These are phyloP conservation scores for Tonatia bakeri DNA, from an alignment of 2,113 vertebrate species.

Conservation along the genomic window DNA sequence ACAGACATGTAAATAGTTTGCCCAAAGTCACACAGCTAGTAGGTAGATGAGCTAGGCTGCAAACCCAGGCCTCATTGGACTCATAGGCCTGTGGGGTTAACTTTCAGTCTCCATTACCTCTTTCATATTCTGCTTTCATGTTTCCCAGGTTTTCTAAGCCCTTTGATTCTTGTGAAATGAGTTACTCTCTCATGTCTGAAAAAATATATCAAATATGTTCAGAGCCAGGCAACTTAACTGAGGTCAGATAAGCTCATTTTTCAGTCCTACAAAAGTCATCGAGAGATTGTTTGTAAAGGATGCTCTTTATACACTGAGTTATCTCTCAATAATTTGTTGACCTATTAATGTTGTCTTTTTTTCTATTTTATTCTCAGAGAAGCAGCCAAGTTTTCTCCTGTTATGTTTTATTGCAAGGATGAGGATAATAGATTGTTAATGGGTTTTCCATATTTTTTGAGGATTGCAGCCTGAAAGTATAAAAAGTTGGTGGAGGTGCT, in stretches of 20 bases:
- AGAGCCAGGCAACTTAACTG: not conserved
- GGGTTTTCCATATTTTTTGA: constrained; percentile 15
- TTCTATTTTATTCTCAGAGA: constrained; percentile 51
- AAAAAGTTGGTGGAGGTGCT: not conserved
- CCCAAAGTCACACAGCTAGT: not conserved
- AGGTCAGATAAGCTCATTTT: constrained; percentile 60
- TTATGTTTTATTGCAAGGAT: not conserved
- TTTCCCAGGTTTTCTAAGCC: constrained; percentile 11
- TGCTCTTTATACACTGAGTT: constrained; percentile 63
- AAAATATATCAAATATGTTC: constrained; percentile 50
- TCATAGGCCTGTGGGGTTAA: not conserved
- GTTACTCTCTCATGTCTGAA: constrained; percentile 36
- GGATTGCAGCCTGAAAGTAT: not conserved
- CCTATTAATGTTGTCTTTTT: constrained; percentile 40
- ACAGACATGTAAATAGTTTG: not conserved
- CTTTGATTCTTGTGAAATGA: constrained; percentile 52
- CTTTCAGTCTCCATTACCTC: not conserved
- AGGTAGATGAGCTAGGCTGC: not conserved
- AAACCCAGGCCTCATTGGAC: not conserved
- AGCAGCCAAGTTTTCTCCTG: constrained; percentile 48
- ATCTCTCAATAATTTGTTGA: constrained; percentile 74
- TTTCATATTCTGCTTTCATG: not conserved
- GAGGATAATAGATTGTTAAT: not conserved
- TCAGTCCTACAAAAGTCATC: constrained; percentile 57
- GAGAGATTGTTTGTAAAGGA: constrained; percentile 55